phyloP scores from a whole-genome alignment of 2,113 vertebrate genomes.

The Petrocephalus zakoni region DNA sequence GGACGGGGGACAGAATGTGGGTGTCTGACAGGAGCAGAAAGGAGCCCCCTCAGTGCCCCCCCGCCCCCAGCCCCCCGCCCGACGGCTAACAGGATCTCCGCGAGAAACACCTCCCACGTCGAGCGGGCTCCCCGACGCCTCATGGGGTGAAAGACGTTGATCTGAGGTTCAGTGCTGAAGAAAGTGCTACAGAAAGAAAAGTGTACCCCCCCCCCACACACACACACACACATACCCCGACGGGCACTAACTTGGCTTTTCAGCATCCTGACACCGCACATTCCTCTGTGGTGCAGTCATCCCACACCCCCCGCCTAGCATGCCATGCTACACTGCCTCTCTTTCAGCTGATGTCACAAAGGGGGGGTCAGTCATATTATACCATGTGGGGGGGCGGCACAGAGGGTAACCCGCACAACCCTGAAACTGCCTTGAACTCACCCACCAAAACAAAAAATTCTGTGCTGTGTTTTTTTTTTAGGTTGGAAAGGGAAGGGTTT shows the following conservation, averaged over 20 bases:
- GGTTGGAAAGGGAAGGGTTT: neutral
- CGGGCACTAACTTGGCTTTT: no score
- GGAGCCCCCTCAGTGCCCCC: constrained; percentile 32
- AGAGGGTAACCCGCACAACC: neutral
- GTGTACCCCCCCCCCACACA: constrained; percentile 1
- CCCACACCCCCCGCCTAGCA: neutral
- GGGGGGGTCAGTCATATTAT: constrained; percentile 51
- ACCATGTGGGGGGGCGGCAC: neutral
- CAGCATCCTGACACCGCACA: constrained; percentile 53
- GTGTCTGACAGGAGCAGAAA: constrained; percentile 41
- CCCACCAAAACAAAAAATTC: neutral
- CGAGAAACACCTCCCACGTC: constrained; percentile 35
- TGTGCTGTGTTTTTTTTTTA: neutral
- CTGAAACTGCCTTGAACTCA: neutral
- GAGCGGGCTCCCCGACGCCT: constrained; percentile 40
- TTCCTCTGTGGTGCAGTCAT: constrained; percentile 54
- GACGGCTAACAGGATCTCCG: constrained; percentile 58
- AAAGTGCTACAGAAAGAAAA: constrained; percentile 39
- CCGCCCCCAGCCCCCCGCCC: constrained; percentile 50
- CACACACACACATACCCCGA: neutral
- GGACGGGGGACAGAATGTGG: constrained; percentile 38
- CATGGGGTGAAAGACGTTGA: constrained; percentile 52
- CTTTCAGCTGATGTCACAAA: constrained; percentile 55
- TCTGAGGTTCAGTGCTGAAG: constrained; percentile 46
- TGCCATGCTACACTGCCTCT: constrained; percentile 42